phyloP scores from a whole-genome alignment of 1,140 invertebrate genomes.

The Drosophila pruinosa region DNA sequence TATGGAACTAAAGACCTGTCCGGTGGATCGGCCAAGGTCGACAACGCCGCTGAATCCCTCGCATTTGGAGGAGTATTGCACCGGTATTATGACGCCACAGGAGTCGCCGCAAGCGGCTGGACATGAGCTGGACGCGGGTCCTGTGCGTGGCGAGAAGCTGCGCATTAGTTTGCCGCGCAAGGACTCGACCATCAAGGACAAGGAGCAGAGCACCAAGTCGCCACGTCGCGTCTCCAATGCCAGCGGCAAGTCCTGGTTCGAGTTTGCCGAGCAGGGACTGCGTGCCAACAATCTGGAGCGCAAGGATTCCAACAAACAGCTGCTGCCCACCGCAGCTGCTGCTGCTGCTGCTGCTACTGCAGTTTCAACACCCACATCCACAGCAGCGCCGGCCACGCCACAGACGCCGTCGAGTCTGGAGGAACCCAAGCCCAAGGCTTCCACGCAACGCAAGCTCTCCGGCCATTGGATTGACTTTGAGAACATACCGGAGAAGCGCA shows the following conservation, averaged over 20 bases:
- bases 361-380: constrained; percentile 80
- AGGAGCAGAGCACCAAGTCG: constrained; percentile 79
- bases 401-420: constrained; percentile 60
- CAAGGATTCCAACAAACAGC: constrained; percentile 73
- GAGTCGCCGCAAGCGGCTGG: constrained; percentile 63
- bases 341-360: constrained; percentile 24
- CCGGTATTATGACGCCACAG: constrained; percentile 80
- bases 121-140: constrained; percentile 54
- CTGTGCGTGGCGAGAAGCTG: constrained; percentile 85
- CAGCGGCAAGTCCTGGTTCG: constrained; percentile 85
- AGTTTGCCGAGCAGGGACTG: constrained; percentile 86
- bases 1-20: constrained; percentile 89
- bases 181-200: constrained; percentile 82
- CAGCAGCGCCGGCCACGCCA: not conserved
- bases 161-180: constrained; percentile 88
- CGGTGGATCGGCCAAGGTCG: constrained; percentile 93
- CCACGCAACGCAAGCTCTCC: constrained; percentile 78
- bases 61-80: constrained; percentile 89
- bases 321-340: constrained; percentile 47
- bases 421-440: constrained; percentile 59
- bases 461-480: constrained; percentile 93
- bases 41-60: constrained; percentile 91
- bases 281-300: constrained; percentile 71
- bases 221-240: constrained; percentile 83
- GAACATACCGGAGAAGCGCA: constrained; percentile 91